Conservation (phyloP, 2,888 invertebrate species). For the Deilephila porcellus region DNA sequence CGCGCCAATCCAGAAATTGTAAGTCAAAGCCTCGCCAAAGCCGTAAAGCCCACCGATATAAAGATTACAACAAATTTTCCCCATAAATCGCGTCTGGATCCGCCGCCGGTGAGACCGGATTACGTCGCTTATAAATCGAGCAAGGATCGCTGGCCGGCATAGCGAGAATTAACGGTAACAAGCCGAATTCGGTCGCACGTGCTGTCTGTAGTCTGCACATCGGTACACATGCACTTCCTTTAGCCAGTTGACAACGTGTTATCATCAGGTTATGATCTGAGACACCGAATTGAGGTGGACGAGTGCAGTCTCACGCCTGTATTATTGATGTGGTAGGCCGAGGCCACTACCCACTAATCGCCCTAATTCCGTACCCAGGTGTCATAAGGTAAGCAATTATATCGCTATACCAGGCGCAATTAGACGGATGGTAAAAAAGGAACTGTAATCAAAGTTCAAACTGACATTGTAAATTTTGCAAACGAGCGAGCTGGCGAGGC, state of each 20-base stretch:
- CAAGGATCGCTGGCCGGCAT: slow-evolving; percentile 48
- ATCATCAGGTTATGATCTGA: no score
- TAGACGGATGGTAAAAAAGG: no score
- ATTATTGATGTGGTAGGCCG: no score
- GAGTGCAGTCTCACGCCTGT: no score
- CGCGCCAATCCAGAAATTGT: background rate
- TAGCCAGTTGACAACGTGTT: background rate
- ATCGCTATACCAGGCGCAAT: no score
- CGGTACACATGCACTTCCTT: slow-evolving; percentile 25
- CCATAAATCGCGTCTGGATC: slow-evolving; percentile 18
- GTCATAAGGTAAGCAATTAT: no score
- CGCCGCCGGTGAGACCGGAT: slow-evolving; percentile 61
- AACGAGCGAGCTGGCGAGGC: no score
- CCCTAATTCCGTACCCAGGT: no score
- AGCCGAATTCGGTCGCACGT: slow-evolving; percentile 66
- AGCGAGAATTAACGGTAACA: slow-evolving; percentile 70
- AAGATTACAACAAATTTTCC: slow-evolving; percentile 25
- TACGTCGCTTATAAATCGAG: slow-evolving; percentile 77
- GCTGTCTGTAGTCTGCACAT: background rate
- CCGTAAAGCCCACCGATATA: slow-evolving; percentile 20
- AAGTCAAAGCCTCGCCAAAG: slow-evolving; percentile 15
- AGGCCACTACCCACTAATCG: no score
- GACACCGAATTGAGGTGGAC: no score
- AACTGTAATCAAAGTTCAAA: no score
- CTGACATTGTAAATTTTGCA: no score